Conservation (phyloP, 2,113 vertebrate species). For the Talpa occidentalis region DNA sequence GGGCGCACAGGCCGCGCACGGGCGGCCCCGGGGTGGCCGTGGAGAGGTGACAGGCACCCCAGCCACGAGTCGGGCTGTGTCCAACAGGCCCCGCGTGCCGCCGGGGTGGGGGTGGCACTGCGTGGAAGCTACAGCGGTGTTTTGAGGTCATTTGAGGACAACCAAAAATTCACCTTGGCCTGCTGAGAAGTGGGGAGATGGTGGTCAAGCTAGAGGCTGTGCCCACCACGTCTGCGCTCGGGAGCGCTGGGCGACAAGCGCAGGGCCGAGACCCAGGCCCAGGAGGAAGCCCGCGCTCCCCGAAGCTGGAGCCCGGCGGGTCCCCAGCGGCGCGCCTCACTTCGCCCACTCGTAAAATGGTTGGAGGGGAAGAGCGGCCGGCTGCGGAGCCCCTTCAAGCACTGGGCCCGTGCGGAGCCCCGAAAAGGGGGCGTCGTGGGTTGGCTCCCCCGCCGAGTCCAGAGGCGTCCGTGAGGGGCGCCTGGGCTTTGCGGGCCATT, state of each 20-base stretch:
- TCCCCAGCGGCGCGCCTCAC: accelerated
- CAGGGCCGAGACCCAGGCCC: accelerated
- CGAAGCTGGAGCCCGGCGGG: not conserved
- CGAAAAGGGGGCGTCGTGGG: not conserved
- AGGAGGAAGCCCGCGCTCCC: accelerated
- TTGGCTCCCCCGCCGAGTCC: not conserved
- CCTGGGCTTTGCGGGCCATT: not conserved
- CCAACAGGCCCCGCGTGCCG: not conserved
- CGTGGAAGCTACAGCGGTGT: not conserved
- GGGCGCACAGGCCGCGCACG: not conserved
- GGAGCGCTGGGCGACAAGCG: no score
- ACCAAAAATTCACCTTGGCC: not conserved
- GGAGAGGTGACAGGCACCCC: slow-evolving; percentile 22
- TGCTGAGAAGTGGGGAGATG: not conserved
- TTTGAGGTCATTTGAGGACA: not conserved
- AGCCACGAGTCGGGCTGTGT: not conserved
- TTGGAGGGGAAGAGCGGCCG: not conserved
- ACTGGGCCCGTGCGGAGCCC: not conserved
- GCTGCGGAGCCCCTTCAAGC: no score
- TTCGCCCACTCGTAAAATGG: not conserved
- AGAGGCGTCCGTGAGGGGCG: accelerated
- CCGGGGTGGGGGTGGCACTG: not conserved
- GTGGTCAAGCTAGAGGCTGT: not conserved
- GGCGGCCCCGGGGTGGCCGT: not conserved
- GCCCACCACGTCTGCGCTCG: not conserved